Conservation (phyloP, 2,113 vertebrate species). For the Caloenas nicobarica region DNA sequence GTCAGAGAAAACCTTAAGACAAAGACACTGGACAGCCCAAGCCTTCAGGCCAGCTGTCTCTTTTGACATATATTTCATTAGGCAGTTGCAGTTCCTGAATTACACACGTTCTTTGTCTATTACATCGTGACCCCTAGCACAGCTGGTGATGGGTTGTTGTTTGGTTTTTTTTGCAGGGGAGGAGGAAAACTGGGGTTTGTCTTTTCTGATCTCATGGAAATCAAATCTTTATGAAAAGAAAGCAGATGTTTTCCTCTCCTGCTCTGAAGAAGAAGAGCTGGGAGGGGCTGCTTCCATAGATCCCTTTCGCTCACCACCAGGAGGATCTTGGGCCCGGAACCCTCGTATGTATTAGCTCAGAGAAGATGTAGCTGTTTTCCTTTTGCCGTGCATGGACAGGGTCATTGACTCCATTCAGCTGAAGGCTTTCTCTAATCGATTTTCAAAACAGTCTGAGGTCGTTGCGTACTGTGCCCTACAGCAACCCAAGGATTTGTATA, state of each 20-base stretch:
- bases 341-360: not conserved
- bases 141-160: conserved; percentile 11
- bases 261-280: not conserved
- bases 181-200: not conserved
- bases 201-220: not conserved
- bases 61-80: conserved; percentile 58
- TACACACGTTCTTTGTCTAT: conserved; percentile 23
- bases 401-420: conserved; percentile 58
- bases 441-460: conserved; percentile 56
- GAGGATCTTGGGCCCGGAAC: not conserved
- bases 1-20: conserved; percentile 40
- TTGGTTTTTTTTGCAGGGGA: not conserved
- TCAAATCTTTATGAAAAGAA: not conserved
- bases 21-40: not conserved
- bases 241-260: not conserved
- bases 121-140: conserved; percentile 6
- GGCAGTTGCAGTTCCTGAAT: conserved; percentile 53
- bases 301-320: not conserved
- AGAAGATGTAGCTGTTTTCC: conserved; percentile 11
- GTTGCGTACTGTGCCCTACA: conserved; percentile 24
- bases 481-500: conserved; percentile 36
- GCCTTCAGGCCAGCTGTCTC: conserved; percentile 56
- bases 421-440: conserved; percentile 55
- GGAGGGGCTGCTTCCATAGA: not conserved
- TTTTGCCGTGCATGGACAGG: not conserved